Evolutionary conservation across 2,888 invertebrate species (phyloP).

Genomic region (Cryptophagus acutangulus): DNA sequence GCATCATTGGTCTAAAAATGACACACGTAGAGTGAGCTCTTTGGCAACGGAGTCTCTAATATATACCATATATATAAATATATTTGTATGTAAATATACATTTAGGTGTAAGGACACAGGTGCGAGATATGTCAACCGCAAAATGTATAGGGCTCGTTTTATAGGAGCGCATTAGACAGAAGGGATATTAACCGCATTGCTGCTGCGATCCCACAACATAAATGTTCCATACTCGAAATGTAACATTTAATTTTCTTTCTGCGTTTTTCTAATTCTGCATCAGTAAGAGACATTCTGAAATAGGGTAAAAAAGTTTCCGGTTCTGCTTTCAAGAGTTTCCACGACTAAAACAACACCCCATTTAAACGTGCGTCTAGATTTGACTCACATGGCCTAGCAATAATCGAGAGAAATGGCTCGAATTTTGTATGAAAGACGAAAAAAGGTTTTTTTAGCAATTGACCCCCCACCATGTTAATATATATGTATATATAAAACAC

Average conservation of each 20-base stretch:
- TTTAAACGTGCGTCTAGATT: constrained; percentile 39
- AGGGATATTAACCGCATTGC: constrained; percentile 32
- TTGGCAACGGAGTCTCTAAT: background rate
- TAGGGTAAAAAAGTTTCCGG: constrained; percentile 12
- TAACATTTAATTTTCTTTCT: background rate
- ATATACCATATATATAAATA: constrained; percentile 27
- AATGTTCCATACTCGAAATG: background rate
- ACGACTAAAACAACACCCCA: constrained; percentile 28
- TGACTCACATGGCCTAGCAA: constrained; percentile 42
- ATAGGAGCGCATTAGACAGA: constrained; percentile 43
- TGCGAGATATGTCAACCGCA: constrained; percentile 48
- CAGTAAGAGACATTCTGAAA: constrained; percentile 9
- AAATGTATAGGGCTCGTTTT: constrained; percentile 44
- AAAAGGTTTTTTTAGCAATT: constrained; percentile 47
- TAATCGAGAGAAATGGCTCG: constrained; percentile 49
- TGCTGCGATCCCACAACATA: constrained; percentile 23
- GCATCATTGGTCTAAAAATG: constrained; percentile 38
- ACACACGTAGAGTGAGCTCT: constrained; percentile 16
- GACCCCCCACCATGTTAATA: constrained; percentile 45
- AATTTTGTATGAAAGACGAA: constrained; percentile 48
- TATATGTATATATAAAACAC: constrained; percentile 36
- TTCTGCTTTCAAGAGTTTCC: constrained; percentile 12
- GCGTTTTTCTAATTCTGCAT: constrained; percentile 2
- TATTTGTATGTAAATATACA: constrained; percentile 49
- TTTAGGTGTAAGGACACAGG: constrained; percentile 45